phyloP scores from a whole-genome alignment of 2,113 vertebrate species.

The Empidonax alnorum region DNA sequence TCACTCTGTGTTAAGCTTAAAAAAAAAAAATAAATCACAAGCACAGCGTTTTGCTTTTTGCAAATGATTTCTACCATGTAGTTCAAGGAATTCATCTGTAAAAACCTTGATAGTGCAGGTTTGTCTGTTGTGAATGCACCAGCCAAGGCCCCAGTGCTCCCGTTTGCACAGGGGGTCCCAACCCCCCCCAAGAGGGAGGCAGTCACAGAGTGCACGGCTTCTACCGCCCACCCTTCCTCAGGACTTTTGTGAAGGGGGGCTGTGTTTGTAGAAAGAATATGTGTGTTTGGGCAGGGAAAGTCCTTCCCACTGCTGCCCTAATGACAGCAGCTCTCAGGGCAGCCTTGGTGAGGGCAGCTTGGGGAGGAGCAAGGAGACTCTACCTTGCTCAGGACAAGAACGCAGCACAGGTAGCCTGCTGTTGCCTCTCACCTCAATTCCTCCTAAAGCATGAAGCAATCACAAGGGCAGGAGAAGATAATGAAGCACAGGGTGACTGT shows the following conservation, averaged over 20 bases:
- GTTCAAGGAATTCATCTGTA: background rate
- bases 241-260: background rate
- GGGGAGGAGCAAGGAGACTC: accelerated
- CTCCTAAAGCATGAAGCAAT: background rate
- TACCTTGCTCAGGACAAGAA: accelerated
- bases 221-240: background rate
- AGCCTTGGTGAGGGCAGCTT: accelerated
- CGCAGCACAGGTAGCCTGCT: accelerated
- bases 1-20: background rate
- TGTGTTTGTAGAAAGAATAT: background rate
- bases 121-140: background rate
- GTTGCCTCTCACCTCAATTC: accelerated
- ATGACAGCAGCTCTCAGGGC: background rate
- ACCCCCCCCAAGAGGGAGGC: accelerated
- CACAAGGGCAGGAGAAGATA: background rate
- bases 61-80: background rate
- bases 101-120: background rate
- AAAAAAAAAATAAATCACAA: background rate
- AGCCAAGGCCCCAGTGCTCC: accelerated
- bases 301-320: accelerated
- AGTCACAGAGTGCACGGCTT: accelerated
- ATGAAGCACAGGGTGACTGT: background rate
- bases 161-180: accelerated
- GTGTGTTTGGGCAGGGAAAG: background rate
- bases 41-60: background rate